Evolutionary conservation across 1,140 invertebrate species (phyloP), one percentile per base, ranked within the genome.

Genomic region (Episyrphus balteatus): DNA sequence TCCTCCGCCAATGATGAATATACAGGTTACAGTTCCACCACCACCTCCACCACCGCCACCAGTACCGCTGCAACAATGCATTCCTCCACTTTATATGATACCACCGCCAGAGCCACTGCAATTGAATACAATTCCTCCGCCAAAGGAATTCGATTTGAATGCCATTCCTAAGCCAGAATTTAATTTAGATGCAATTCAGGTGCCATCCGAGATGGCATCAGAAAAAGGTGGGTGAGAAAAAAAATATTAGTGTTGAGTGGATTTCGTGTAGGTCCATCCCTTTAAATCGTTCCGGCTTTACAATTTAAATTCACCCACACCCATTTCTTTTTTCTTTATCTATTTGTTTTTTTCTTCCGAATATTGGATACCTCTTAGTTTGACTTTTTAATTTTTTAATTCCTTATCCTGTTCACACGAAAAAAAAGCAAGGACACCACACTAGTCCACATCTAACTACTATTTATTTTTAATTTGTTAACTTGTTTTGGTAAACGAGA

Each of bases 71-170:
- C 50, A 56, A 21, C 59, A 56, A 44, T 60, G 59, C 32, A 47
- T 66, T 36, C 53, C 57, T 7, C 63, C 56, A 39, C 50, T 67
- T 7, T 64, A 65, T 51, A 63, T 66, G 58, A 58, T 65, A 40
- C 45, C 59, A 18, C 51, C 49, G 13, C 55, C 51, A 36, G 50
- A 53, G 36, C 56, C 62, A 10, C 48, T 67, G 51, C 58, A 67
- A 40, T 38, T 68, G 15, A 67, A 62, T 46, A 51, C 66, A 12
- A 68, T 68, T 39, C 62, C 59, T 18, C 41, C 61, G 26, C 65
- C 64, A 13, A 66, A 61, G 41, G 65, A 68, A 26, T 62, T 67
- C 15, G 62, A 68, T 53, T 53, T 68, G 33, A 66, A 55, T 51
- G 61, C 65, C 11, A 67, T 68, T 48, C 64, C 64, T 18, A 65